These are phyloP conservation scores for Hyperopisus bebe DNA, from an alignment of 2,113 vertebrate genomes.

Conservation along the genomic window DNA sequence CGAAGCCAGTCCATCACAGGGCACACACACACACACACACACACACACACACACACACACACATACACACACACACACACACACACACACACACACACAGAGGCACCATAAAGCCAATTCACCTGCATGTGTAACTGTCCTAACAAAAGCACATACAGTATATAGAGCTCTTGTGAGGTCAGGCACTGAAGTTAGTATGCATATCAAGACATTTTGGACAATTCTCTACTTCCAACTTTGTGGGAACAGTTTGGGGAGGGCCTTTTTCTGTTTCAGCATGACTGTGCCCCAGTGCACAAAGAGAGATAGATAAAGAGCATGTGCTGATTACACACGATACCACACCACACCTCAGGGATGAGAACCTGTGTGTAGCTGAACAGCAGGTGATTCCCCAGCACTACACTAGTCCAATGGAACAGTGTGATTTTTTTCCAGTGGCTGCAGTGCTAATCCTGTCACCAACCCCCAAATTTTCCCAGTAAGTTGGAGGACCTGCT, in stretches of 20 bases:
- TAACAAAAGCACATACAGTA: not conserved
- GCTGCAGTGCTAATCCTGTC: no score
- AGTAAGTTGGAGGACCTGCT: no score
- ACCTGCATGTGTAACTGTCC: not conserved
- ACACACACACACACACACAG: not conserved
- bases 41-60: no score
- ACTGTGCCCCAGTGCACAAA: not conserved
- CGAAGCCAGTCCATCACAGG: not conserved
- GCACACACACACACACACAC: not conserved
- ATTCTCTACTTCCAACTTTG: not conserved
- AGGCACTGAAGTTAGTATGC: not conserved
- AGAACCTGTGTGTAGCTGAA: not conserved
- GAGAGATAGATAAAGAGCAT: no score
- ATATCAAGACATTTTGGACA: not conserved
- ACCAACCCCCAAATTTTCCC: no score
- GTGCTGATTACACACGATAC: no score
- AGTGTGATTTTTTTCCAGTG: no score
- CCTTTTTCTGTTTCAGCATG: not conserved
- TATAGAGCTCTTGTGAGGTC: not conserved
- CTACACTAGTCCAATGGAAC: no score
- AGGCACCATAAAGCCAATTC: not conserved
- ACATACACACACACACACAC: no score
- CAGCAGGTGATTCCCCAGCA: no score
- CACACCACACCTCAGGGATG: not conserved
- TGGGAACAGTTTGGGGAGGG: not conserved